phyloP scores from a whole-genome alignment of 1,140 invertebrate genomes.

The Bombyx mandarina region DNA sequence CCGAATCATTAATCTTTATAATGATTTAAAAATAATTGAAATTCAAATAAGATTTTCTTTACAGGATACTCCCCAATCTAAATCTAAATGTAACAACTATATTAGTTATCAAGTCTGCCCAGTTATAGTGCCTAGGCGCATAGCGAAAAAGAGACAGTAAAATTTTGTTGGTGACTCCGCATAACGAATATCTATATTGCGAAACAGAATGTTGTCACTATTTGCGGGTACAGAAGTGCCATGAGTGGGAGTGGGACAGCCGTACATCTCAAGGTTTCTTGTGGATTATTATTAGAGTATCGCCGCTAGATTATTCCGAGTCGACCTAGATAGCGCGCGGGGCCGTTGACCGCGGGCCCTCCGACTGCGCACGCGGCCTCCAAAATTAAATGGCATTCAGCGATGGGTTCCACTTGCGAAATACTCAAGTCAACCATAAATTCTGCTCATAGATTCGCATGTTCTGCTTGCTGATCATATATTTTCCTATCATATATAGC shows the following conservation, averaged over 20 bases:
- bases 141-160: constrained; percentile 54
- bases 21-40: no score
- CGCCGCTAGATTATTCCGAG: constrained; percentile 69
- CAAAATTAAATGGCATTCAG: constrained; percentile 69
- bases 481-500: constrained; percentile 30
- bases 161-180: constrained; percentile 34
- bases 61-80: no score
- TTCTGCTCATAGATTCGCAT: constrained; percentile 29
- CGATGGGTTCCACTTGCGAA: constrained; percentile 67
- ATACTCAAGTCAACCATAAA: constrained; percentile 43
- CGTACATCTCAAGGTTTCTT: constrained; percentile 50
- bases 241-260: constrained; percentile 55
- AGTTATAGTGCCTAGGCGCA: constrained; percentile 29
- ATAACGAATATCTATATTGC: constrained; percentile 36
- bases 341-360: constrained; percentile 68
- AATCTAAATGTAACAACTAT: no score
- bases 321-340: constrained; percentile 63
- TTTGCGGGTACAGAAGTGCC: constrained; percentile 30
- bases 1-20: no score
- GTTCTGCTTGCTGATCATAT: constrained; percentile 41
- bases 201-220: constrained; percentile 46
- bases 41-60: no score
- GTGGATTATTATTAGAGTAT: constrained; percentile 69
- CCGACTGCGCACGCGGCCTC: constrained; percentile 54
- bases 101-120: constrained; percentile 9